Evolutionary conservation across 2,797 vertebrate genomes (phyloP).

Genomic region (Peromyscus eremicus): DNA sequence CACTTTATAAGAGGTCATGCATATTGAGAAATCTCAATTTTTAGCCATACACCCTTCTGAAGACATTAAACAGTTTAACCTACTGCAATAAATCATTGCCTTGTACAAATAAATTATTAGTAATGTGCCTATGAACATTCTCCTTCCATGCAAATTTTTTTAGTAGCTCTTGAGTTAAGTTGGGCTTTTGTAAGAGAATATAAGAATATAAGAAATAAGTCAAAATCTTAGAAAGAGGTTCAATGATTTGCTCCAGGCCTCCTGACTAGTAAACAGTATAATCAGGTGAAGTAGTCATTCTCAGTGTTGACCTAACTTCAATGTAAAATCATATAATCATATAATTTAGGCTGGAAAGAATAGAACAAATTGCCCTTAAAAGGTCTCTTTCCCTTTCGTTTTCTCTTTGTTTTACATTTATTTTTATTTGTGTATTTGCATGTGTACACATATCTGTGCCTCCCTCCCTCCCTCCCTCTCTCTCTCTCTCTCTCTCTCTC

Average conservation of each 20-base stretch:
- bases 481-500: no score
- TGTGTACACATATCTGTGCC: not conserved
- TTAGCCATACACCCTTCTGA: conserved; percentile 38
- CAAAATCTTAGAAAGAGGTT: no score
- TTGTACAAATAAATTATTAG: conserved; percentile 58
- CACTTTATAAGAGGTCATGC: conserved; percentile 78
- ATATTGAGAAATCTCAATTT: conserved; percentile 76
- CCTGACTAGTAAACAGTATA: no score
- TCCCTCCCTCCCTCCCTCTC: no score
- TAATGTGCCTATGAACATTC: conserved; percentile 3
- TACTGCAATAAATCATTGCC: conserved; percentile 54
- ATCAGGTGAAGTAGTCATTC: no score
- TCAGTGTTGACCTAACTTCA: conserved; percentile 25
- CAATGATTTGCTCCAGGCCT: no score
- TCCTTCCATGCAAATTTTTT: conserved; percentile 52
- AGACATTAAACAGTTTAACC: conserved; percentile 58
- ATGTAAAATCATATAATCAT: conserved; percentile 20
- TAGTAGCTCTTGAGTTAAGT: conserved; percentile 42
- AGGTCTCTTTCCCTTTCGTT: not conserved
- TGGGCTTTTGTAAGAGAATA: conserved; percentile 50
- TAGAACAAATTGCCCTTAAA: not conserved
- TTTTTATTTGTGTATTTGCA: not conserved
- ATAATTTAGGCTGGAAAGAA: not conserved
- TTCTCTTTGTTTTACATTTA: not conserved
- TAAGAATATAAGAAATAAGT: no score